Evolutionary conservation across 2,888 invertebrate species (phyloP), one percentile per base, ranked within the genome.

Genomic region (Plemyria rubiginata): DNA sequence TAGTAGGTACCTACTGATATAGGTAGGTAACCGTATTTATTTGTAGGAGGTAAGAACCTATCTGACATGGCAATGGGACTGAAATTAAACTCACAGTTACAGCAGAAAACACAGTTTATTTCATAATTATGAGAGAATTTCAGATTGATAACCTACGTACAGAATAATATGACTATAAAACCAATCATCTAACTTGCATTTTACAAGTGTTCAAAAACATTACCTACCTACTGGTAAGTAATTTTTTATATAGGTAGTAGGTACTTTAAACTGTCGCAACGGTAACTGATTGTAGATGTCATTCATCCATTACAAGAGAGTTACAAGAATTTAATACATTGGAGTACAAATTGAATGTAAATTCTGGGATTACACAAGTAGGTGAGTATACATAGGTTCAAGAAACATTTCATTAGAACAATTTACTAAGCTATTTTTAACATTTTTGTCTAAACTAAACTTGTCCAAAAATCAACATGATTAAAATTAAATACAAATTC

Each of bases 41-140:
- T n/a, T n/a, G n/a, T n/a, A n/a, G n/a, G n/a, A n/a, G n/a, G n/a
- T n/a, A n/a, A n/a, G n/a, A n/a, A n/a, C 36, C 36, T 38, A 38
- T 11, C 36, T 38, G 8, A 8, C 6, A 11, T 11, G 11, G 36
- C 2, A 11, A 38, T 11, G 16, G 8, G 16, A 60, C 28, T 40
- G 65, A 68, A 79, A 71, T 70, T 72, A 84, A 79, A 80, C 70
- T 61, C 67, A 62, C 58, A 67, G 46, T 65, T 88, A 92, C 92
- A 92, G 93, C 93, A 93, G 93, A 93, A 93, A 93, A 93, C 93
- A 93, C 93, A 92, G 93, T 93, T 93, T 93, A 93, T 93, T 93
- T 93, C 90, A 93, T 92, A 92, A 92, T 93, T 93, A 93, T 92
- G 90, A 93, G 93, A 93, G 92, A 93, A 93, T 90, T 91, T 92